A percentile compares a stretch with the other conserved stretches of the same genome.
phyloP scores from a whole-genome alignment of 2,888 invertebrate genomes.

The Dicycla oo region DNA sequence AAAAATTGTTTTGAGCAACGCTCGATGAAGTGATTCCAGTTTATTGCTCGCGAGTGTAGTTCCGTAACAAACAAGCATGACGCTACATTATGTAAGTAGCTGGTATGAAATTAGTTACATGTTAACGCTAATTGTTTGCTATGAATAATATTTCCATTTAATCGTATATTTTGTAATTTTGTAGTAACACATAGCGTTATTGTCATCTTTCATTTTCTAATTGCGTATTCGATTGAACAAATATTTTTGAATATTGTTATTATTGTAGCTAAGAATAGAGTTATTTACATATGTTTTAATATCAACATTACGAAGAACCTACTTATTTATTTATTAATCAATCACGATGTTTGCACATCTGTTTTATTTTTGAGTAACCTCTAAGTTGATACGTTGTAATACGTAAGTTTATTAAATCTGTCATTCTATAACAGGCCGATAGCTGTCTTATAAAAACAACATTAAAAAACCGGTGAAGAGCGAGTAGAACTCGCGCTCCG shows the following conservation, averaged over 20 bases:
- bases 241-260: slow-evolving; percentile 14
- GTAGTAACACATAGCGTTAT: slow-evolving; percentile 9
- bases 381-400: neutral
- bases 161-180: slow-evolving; percentile 24
- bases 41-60: too few species aligned
- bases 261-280: slow-evolving; percentile 7
- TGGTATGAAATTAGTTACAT: slow-evolving; percentile 8
- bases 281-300: slow-evolving; percentile 4
- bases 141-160: slow-evolving; percentile 49
- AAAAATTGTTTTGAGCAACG: too few species aligned
- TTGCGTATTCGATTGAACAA: slow-evolving; percentile 18
- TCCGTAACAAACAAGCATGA: slow-evolving; percentile 14
- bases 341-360: slow-evolving; percentile 17
- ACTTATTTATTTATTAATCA: neutral
- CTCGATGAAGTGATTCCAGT: too few species aligned
- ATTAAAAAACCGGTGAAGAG: too few species aligned
- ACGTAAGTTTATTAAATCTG: neutral
- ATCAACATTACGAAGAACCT: slow-evolving; percentile 8
- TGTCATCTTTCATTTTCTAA: slow-evolving; percentile 7
- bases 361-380: neutral
- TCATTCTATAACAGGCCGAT: neutral
- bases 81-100: slow-evolving; percentile 14
- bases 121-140: slow-evolving; percentile 36
- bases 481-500: too few species aligned
- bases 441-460: neutral